A percentile compares a stretch with the other conserved stretches of the same genome.
These are phyloP conservation scores for Hoplias malabaricus DNA, from an alignment of 2,113 vertebrate species.

Conservation along the genomic window DNA sequence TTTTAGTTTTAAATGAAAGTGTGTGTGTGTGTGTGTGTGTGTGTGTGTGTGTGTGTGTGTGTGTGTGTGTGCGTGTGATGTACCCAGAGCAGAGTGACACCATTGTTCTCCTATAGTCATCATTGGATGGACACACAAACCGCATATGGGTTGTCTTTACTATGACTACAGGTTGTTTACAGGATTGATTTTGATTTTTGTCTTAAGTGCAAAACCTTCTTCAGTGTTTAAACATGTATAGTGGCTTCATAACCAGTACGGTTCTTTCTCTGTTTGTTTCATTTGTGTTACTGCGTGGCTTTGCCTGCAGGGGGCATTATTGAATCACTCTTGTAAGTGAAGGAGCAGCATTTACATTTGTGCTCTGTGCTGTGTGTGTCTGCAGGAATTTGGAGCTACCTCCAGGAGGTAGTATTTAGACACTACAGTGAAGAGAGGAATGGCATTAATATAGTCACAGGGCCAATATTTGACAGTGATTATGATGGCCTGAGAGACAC, in stretches of 20 bases:
- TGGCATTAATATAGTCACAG: slow-evolving; percentile 82
- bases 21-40: not conserved
- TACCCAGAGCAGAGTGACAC: not conserved
- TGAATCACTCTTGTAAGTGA: not conserved
- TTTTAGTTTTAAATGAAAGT: no score
- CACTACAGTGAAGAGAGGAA: slow-evolving; percentile 80
- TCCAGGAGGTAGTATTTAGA: slow-evolving; percentile 81
- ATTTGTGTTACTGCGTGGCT: slow-evolving; percentile 51
- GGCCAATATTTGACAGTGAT: slow-evolving; percentile 86
- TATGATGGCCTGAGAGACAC: slow-evolving; percentile 82
- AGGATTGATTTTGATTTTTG: not conserved
- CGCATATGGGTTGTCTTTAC: not conserved
- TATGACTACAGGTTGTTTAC: no score
- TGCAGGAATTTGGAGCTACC: slow-evolving; percentile 83
- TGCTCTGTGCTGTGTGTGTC: slow-evolving; percentile 45
- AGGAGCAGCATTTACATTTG: not conserved
- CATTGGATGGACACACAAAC: not conserved
- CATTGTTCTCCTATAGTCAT: not conserved
- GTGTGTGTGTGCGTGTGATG: not conserved
- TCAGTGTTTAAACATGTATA: not conserved
- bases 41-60: not conserved
- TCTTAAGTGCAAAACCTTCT: not conserved
- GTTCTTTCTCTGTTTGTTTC: not conserved
- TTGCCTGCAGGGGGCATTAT: not conserved
- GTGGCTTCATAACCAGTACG: not conserved